Percentiles rank a stretch among this genome's conserved stretches.
Conservation (phyloP, 2,113 vertebrate species). For the Mesitornis unicolor region DNA sequence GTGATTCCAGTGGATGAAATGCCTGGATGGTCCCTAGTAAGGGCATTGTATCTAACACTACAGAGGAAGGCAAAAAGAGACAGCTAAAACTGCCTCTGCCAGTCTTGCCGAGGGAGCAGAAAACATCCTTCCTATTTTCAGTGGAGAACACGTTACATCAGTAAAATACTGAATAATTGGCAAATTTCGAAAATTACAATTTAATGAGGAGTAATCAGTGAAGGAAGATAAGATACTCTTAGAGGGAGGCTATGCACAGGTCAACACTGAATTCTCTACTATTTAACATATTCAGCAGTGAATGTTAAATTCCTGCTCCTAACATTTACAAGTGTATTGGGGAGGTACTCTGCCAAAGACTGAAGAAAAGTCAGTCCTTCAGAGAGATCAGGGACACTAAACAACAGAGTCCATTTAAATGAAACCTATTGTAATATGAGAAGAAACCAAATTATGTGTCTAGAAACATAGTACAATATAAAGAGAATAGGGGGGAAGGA, state of each 20-base stretch:
- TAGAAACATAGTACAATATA: not conserved
- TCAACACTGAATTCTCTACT: not conserved
- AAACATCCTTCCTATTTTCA: not conserved
- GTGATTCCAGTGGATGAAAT: not conserved
- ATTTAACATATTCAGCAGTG: not conserved
- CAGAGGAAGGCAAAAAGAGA: not conserved
- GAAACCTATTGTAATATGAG: not conserved
- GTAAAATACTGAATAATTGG: not conserved
- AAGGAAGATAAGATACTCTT: not conserved
- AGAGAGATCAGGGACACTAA: not conserved
- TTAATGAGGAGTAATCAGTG: not conserved
- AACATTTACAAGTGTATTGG: not conserved
- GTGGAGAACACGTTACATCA: not conserved
- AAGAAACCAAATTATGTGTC: not conserved
- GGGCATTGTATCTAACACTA: fast-evolving
- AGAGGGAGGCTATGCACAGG: not conserved
- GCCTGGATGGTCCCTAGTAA: not conserved
- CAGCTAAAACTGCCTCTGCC: not conserved
- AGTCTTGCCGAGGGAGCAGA: not conserved
- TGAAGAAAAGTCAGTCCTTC: not conserved
- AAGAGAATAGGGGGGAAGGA: not conserved
- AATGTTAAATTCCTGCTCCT: not conserved
- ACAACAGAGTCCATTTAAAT: not conserved
- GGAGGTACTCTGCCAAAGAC: not conserved
- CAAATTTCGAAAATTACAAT: not conserved